phyloP scores from a whole-genome alignment of 1,140 invertebrate species.

The Andrena cerasifolii region DNA sequence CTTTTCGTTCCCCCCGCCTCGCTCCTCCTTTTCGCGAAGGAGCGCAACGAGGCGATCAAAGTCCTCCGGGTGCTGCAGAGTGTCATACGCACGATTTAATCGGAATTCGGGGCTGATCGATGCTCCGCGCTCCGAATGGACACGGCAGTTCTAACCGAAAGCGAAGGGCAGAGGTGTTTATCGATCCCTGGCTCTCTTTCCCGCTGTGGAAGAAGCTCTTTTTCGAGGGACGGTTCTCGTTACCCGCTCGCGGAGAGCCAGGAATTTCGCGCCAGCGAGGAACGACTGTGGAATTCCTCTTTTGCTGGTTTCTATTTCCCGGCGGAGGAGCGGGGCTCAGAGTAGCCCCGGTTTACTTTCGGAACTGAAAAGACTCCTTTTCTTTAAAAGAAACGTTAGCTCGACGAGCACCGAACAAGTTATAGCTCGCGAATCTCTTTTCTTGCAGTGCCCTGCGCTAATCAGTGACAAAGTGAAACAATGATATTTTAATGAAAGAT shows the following conservation, averaged over 20 bases:
- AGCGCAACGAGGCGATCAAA: neutral
- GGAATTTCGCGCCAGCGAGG: conserved; percentile 26
- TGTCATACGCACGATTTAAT: conserved; percentile 28
- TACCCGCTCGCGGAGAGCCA: neutral
- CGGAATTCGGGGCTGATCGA: conserved; percentile 10
- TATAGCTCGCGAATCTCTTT: neutral
- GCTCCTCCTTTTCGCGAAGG: neutral
- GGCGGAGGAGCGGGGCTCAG: neutral
- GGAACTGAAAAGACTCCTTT: neutral
- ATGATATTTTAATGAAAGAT: neutral
- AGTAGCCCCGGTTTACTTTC: conserved; percentile 42
- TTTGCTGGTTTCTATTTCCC: conserved; percentile 36
- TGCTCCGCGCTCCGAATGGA: neutral
- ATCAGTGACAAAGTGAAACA: neutral
- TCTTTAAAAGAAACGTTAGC: neutral
- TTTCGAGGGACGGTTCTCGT: conserved; percentile 17
- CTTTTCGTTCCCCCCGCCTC: neutral
- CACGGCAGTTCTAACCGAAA: conserved; percentile 6
- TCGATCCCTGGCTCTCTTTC: conserved; percentile 43
- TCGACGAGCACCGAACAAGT: neutral
- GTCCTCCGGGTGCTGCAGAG: neutral
- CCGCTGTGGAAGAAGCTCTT: conserved; percentile 1
- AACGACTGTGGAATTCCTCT: conserved; percentile 37
- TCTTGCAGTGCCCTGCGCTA: neutral
- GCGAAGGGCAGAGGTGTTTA: conserved; percentile 27